phyloP scores from a whole-genome alignment of 2,797 vertebrate species.

The Gymnodraco acuticeps region DNA sequence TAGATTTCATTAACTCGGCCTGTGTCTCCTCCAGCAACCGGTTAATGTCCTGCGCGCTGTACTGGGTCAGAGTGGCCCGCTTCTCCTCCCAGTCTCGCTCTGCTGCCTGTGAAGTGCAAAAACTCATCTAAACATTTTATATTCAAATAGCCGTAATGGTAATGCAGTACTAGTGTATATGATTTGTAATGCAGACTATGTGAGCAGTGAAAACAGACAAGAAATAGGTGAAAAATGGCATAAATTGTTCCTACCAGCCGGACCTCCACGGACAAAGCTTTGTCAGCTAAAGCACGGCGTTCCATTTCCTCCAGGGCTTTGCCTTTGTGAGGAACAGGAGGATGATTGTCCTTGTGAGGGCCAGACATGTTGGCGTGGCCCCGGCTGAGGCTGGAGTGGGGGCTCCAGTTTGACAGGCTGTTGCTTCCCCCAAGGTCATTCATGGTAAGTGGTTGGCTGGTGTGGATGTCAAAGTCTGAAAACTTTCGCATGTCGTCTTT shows the following conservation, averaged over 20 bases:
- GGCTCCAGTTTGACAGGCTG: conserved; percentile 87
- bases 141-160: not conserved
- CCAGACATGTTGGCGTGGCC: conserved; percentile 77
- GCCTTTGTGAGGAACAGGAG: conserved; percentile 87
- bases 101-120: conserved; percentile 86
- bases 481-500: conserved; percentile 87
- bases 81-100: conserved; percentile 99
- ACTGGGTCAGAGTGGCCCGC: conserved; percentile 94
- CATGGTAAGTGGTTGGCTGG: conserved; percentile 90
- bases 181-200: not conserved
- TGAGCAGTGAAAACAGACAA: not conserved
- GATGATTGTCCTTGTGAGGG: conserved; percentile 81
- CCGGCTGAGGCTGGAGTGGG: conserved; percentile 77
- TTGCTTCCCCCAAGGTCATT: conserved; percentile 84
- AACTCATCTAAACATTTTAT: conserved; percentile 5
- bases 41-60: conserved; percentile 98
- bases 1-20: conserved; percentile 97
- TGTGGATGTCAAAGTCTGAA: conserved; percentile 90
- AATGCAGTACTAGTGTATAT: not conserved
- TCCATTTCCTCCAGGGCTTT: conserved; percentile 89
- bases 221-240: not conserved
- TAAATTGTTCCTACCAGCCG: conserved; percentile 81
- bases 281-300: conserved; percentile 89
- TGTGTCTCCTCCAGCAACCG: conserved; percentile 97
- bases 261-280: conserved; percentile 94